Evolutionary conservation across 2,113 vertebrate genomes (phyloP), one percentile per base, ranked within the genome.

Genomic region (Lepisosteus oculatus): DNA sequence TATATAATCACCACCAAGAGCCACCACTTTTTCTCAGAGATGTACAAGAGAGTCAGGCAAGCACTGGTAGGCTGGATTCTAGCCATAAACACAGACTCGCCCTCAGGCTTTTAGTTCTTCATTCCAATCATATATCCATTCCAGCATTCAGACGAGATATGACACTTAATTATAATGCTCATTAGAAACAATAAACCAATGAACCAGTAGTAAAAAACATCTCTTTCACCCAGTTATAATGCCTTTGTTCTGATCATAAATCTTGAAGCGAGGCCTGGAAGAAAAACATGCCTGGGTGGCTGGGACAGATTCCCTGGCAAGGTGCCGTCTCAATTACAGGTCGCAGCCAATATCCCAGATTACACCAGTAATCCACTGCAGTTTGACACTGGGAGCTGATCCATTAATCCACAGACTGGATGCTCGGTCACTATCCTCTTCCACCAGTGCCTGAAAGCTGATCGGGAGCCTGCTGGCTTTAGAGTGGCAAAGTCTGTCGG

Each of bases 341-440:
- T n/a, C 29, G 4, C n/a, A 56, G 29, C 63, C 77, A 72, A 73
- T 12, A 78, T 76, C 70, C 43, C 68, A 47, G 81, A 80, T 88
- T 89, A 86, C 80, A 86, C 74, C 74, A 59, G 68, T 86, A 87
- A 89, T 88, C 85, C 84, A 80, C 80, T 85, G 83, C 85, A 87
- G 82, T 79, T 80, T 83, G 81, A 86, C 80, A 86, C 81, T 72
- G 74, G 69, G 57, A 70, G 6, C 75, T 85, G 83, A 84, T 86
- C 85, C 82, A 70, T 84, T 88, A 88, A 89, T 87, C 84, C 78
- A 78, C 67, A 77, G 29, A 2, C 81, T 51, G 57, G 73, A 78
- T 76, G 78, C 55, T 54, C 17, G 17, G 47, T 67, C 68, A 75
- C 77, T 29, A 66, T 45, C 15, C 17, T 41, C 13, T 55, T 43